These are phyloP conservation scores for Danio rerio DNA, from an alignment of 2,113 vertebrate genomes.

Conservation along the genomic window GRCz12tu NC_133197.1:31228001-31228500, in stretches of 20 bases:
- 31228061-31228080: no score
- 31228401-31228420: neutral
- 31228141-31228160: no score
- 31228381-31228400: neutral
- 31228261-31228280: neutral
- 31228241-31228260: neutral
- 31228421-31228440: neutral
- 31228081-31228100: no score
- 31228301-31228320: neutral
- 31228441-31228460: neutral
- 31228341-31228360: neutral
- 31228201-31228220: no score
- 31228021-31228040: no score
- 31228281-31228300: constrained; percentile 12
- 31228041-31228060: no score
- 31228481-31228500: constrained; percentile 3
- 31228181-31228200: no score
- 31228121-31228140: no score
- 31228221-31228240: neutral
- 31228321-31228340: neutral
- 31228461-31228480: neutral
- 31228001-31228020: no score
- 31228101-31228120: no score
- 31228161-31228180: no score
- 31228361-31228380: neutral